These are phyloP conservation scores for Melinaea marsaeus DNA, from an alignment of 2,888 invertebrate species.

Conservation along the genomic window DNA sequence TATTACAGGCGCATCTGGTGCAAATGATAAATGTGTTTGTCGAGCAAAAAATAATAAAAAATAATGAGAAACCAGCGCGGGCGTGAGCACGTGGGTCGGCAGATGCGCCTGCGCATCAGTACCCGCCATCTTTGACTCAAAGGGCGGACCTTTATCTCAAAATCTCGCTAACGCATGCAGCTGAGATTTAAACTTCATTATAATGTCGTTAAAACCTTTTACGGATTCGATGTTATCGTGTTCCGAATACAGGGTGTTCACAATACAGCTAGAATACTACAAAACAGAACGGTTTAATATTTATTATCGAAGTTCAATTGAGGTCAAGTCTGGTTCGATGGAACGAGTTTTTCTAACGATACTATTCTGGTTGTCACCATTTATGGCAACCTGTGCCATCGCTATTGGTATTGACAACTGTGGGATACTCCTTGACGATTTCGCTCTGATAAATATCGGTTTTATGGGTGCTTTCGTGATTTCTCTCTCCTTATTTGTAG, in stretches of 20 bases:
- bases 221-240: conserved; percentile 44
- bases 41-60: conserved; percentile 60
- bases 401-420: conserved; percentile 67
- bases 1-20: conserved; percentile 70
- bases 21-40: conserved; percentile 66
- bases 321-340: conserved; percentile 71
- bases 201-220: conserved; percentile 50
- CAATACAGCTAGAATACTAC: conserved; percentile 2
- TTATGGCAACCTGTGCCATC: conserved; percentile 64
- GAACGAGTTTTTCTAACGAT: conserved; percentile 68
- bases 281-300: conserved; percentile 7
- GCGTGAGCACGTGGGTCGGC: conserved; percentile 74
- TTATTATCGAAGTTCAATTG: conserved; percentile 32
- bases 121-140: conserved; percentile 45
- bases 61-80: conserved; percentile 59
- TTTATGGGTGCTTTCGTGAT: conserved; percentile 61
- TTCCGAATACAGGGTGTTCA: conserved; percentile 5
- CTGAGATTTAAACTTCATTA: conserved; percentile 62
- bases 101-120: conserved; percentile 68
- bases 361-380: conserved; percentile 63
- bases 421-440: conserved; percentile 65
- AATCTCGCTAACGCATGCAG: conserved; percentile 57
- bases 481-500: conserved; percentile 56
- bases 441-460: conserved; percentile 59
- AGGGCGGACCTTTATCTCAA: conserved; percentile 56